Base-by-base conservation (phyloP, 2,888 invertebrate species). In the Apamea sordens region DNA sequence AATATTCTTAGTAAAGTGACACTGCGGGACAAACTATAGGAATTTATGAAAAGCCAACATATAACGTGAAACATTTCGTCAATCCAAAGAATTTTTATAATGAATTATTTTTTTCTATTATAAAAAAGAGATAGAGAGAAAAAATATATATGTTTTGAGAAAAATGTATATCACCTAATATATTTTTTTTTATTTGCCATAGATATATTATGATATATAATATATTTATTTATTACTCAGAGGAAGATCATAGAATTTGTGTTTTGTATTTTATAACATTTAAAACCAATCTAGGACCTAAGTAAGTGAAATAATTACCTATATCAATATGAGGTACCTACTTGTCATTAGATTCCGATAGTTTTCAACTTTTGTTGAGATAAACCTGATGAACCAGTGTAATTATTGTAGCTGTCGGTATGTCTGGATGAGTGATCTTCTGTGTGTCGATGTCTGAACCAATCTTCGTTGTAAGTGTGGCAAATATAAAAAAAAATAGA, bases 311-410 rank as follows among this genome's bases (percentile, higher is more conserved):
- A 44, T 53, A 32, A 64, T 64, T 53, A 65, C 84, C 18, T 24
- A 28, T 61, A 69, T 50, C 28, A 13, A 53, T 61, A 53, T 56
- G 47, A 67, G 24, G 53, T 78, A 72, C n/a, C n/a, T n/a, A n/a
- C 41, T 86, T 73, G 32, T 75, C 47, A 73, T 32, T 61, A 72
- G 59, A 28, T 75, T 50, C 50, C 36, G 21, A 73, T 87, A 80
- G 73, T 78, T 68, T 21, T 73, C n/a, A 28, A 69, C 79, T 83
- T 28, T 32, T 32, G 32, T 32, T 32, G 32, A 32, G 32, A 32
- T 32, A 32, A 88, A 78, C 83, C 84, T 81, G 76, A 84, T 79
- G 84, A 89, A 88, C 90, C 89, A 89, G 89, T 89, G 88, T 88
- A 83, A 88, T 90, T 89, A 88, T 89, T 85, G 75, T 84, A 84